A percentile compares a stretch with the other conserved stretches of the same genome.
phyloP scores from a whole-genome alignment of 2,113 vertebrate genomes.

The Myrmecobius fasciatus region DNA sequence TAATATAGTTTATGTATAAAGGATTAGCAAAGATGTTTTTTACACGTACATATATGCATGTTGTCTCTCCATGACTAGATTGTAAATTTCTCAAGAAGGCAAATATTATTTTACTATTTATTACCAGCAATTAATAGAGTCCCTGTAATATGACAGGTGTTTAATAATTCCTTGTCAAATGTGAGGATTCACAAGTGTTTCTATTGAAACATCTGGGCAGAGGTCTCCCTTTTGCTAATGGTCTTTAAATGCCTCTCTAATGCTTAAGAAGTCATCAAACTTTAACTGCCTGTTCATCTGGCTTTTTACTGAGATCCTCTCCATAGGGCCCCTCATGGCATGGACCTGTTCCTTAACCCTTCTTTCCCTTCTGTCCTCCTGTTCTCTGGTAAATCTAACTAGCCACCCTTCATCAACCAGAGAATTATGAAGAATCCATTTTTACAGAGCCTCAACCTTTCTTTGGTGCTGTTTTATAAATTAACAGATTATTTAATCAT shows the following conservation, averaged over 20 bases:
- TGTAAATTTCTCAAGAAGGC: neutral
- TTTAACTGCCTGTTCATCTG: neutral
- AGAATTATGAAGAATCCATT: neutral
- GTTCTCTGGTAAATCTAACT: neutral
- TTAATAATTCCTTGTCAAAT: neutral
- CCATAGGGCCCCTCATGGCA: neutral
- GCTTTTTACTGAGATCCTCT: neutral
- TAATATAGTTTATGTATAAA: neutral
- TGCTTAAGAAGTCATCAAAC: neutral
- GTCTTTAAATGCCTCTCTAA: neutral
- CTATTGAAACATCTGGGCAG: neutral
- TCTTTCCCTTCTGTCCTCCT: neutral
- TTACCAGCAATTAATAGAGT: neutral
- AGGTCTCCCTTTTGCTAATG: neutral
- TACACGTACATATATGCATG: neutral
- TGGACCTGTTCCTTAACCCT: neutral
- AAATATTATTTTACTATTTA: neutral
- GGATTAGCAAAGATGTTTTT: neutral
- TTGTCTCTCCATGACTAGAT: neutral
- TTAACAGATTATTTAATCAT: neutral
- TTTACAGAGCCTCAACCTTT: neutral
- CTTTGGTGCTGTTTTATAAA: neutral
- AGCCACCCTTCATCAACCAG: neutral
- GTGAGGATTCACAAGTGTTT: neutral
- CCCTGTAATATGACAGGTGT: neutral